Evolutionary conservation across 2,113 vertebrate genomes (phyloP).

Genomic region (Hepsetus odoe): DNA sequence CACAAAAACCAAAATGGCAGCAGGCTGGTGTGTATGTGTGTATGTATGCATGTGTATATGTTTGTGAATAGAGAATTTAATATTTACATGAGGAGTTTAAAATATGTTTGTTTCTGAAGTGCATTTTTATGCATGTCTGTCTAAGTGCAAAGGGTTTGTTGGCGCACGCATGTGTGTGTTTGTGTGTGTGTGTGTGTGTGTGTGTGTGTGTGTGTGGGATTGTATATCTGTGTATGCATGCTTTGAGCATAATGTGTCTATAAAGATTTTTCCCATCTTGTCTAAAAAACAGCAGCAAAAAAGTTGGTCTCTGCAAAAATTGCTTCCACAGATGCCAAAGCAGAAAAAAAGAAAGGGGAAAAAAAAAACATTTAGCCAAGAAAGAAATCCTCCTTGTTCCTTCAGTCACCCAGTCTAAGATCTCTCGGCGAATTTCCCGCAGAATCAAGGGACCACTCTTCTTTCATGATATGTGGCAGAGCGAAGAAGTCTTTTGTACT

Average conservation of each 20-base stretch:
- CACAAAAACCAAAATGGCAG: constrained; percentile 85
- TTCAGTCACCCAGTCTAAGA: constrained; percentile 70
- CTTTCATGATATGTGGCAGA: constrained; percentile 83
- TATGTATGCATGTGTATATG: constrained; percentile 59
- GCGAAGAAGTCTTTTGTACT: constrained; percentile 80
- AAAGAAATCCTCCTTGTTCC: constrained; percentile 67
- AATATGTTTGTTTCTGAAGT: constrained; percentile 68
- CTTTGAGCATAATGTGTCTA: constrained; percentile 82
- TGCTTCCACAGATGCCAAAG: constrained; percentile 76
- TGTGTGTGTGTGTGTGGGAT: constrained; percentile 56
- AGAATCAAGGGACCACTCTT: constrained; percentile 78
- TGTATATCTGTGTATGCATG: constrained; percentile 77
- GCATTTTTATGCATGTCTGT: constrained; percentile 47
- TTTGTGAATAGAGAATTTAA: constrained; percentile 33
- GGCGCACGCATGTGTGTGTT: constrained; percentile 40
- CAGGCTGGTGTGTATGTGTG: constrained; percentile 79
- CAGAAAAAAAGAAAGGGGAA: constrained; percentile 68
- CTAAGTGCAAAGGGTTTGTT: constrained; percentile 38
- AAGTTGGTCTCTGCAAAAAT: constrained; percentile 81
- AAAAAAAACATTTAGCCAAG: constrained; percentile 44
- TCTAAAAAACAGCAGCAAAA: constrained; percentile 83
- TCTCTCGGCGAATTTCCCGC: constrained; percentile 73
- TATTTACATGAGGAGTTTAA: constrained; percentile 55
- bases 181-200: constrained; percentile 60
- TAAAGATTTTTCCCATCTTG: constrained; percentile 73